phyloP scores from a whole-genome alignment of 2,113 vertebrate species.

The Oncorhynchus clarkii region DNA sequence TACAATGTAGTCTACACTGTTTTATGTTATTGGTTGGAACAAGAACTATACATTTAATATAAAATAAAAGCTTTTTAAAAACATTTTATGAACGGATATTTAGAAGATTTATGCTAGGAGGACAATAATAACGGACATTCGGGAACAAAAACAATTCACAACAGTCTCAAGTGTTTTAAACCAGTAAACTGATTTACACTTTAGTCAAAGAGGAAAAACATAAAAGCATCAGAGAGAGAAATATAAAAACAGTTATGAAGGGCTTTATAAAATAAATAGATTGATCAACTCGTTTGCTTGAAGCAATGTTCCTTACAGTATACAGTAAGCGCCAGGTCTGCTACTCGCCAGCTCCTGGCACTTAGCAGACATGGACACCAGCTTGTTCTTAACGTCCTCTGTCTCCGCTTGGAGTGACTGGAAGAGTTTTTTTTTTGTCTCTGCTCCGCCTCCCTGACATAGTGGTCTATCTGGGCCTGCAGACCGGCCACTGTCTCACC shows the following conservation, averaged over 20 bases:
- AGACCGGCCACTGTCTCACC: slow-evolving; percentile 31
- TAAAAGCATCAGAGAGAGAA: no score
- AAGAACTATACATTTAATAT: neutral
- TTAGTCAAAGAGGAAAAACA: no score
- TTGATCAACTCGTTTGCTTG: no score
- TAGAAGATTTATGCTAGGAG: neutral
- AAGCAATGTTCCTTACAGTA: no score
- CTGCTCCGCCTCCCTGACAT: slow-evolving; percentile 75
- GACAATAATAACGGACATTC: neutral
- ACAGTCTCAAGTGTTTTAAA: neutral
- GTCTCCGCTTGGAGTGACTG: slow-evolving; percentile 67
- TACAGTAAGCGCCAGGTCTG: neutral
- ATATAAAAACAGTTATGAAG: no score
- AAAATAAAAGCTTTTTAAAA: neutral
- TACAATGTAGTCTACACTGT: no score
- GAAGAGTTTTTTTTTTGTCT: slow-evolving; percentile 59
- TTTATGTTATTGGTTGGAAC: neutral
- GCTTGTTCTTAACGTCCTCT: slow-evolving; percentile 65
- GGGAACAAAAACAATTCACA: neutral
- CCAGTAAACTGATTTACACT: neutral
- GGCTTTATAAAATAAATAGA: no score
- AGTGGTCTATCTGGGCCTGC: slow-evolving; percentile 66
- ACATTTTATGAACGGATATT: neutral
- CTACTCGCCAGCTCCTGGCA: slow-evolving; percentile 68
- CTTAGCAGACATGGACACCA: slow-evolving; percentile 63